A percentile compares a stretch with the other conserved stretches of the same genome.
These are phyloP conservation scores for Meteorus colon DNA, from an alignment of 2,888 invertebrate genomes.

Conservation along the genomic window DNA sequence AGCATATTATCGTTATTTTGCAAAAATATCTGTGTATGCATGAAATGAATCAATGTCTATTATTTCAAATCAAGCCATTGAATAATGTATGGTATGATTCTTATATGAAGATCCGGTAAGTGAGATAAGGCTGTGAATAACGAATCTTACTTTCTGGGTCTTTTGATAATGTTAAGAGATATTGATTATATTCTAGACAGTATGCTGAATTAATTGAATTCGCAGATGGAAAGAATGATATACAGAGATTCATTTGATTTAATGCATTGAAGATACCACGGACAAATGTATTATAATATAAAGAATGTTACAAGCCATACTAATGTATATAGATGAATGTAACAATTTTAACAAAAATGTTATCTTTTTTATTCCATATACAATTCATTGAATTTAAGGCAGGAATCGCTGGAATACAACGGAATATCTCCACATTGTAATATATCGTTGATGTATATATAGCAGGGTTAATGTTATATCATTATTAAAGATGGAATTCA, in stretches of 20 bases:
- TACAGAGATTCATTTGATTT: neutral
- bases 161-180: constrained; percentile 11
- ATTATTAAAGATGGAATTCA: constrained; percentile 60
- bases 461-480: constrained; percentile 71
- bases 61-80: neutral
- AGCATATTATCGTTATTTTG: neutral
- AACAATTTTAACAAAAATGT: constrained; percentile 39
- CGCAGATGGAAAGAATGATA: neutral
- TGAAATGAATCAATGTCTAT: neutral
- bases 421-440: constrained; percentile 62
- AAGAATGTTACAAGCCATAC: constrained; percentile 4
- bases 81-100: neutral
- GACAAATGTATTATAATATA: constrained; percentile 8
- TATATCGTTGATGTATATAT: constrained; percentile 71
- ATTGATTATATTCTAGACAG: neutral
- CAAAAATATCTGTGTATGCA: neutral
- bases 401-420: constrained; percentile 44
- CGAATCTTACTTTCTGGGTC: constrained; percentile 49
- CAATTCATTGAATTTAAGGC: constrained; percentile 47
- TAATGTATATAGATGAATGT: constrained; percentile 22
- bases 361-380: constrained; percentile 51
- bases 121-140: constrained; percentile 63
- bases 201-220: neutral
- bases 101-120: neutral
- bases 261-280: neutral